A percentile compares a stretch with the other conserved stretches of the same genome.
Conservation (phyloP, 1,140 invertebrate species). For the Dendrolimus punctatus region DNA sequence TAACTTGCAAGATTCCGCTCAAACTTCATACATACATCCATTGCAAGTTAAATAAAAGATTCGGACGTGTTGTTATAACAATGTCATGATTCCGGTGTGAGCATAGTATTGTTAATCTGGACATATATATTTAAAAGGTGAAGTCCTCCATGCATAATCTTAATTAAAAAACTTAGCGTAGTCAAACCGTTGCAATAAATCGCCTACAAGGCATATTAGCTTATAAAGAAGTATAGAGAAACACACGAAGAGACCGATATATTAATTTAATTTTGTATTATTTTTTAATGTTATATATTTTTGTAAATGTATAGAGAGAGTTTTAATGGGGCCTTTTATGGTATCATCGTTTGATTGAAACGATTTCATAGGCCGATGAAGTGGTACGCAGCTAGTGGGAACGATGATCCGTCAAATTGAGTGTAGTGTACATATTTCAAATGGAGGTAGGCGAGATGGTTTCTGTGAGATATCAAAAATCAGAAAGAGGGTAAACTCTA, state of each 20-base stretch:
- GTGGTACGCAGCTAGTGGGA: neutral
- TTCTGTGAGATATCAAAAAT: no score
- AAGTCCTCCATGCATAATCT: conserved; percentile 46
- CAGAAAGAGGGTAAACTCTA: no score
- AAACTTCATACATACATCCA: no score
- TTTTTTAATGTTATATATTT: conserved; percentile 27
- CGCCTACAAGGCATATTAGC: conserved; percentile 48
- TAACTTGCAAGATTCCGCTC: no score
- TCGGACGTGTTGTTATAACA: no score
- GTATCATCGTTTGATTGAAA: conserved; percentile 22
- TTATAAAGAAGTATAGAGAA: conserved; percentile 16
- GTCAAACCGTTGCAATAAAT: conserved; percentile 61
- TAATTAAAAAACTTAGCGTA: conserved; percentile 36
- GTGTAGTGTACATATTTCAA: conserved; percentile 39
- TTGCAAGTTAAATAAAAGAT: no score
- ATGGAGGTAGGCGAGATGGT: no score
- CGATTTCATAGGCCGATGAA: conserved; percentile 18
- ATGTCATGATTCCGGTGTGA: no score
- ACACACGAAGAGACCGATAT: no score
- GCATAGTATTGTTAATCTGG: no score
- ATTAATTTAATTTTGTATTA: no score
- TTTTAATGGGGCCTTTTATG: conserved; percentile 17
- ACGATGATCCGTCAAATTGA: conserved; percentile 9
- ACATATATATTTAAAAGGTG: neutral
- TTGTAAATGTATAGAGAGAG: conserved; percentile 21